A percentile compares a stretch with the other conserved stretches of the same genome.
phyloP scores from a whole-genome alignment of 2,888 invertebrate species.

The Eristalis pertinax region DNA sequence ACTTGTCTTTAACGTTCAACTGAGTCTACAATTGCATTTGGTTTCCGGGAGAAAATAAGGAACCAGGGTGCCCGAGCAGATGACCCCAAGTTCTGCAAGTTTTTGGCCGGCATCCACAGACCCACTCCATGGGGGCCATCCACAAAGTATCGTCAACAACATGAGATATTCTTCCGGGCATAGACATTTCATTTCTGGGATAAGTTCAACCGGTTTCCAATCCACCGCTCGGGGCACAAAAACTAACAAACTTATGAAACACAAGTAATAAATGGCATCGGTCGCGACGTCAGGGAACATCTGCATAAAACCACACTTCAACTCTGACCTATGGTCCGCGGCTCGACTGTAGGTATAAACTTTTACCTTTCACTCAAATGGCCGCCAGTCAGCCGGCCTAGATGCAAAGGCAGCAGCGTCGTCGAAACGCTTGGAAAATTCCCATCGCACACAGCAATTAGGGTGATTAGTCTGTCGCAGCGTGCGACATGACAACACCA shows the following conservation, averaged over 20 bases:
- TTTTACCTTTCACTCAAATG: background rate
- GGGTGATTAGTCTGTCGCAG: constrained; percentile 65
- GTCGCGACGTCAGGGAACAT: constrained; percentile 29
- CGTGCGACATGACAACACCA: constrained; percentile 40
- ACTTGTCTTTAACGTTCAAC: too few relatives aligned
- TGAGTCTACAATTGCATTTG: too few relatives aligned
- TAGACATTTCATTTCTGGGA: background rate
- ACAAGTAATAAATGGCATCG: background rate
- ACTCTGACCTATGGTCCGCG: constrained; percentile 25
- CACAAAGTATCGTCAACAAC: too few relatives aligned
- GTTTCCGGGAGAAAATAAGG: too few relatives aligned
- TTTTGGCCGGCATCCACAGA: too few relatives aligned
- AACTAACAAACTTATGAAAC: background rate
- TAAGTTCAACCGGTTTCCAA: background rate
- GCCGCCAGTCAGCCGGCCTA: background rate
- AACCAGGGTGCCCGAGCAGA: too few relatives aligned
- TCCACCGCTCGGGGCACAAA: background rate
- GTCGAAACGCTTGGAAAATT: constrained; percentile 32
- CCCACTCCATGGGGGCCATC: too few relatives aligned
- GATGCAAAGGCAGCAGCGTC: background rate
- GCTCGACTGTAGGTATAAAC: background rate
- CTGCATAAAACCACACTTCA: constrained; percentile 41
- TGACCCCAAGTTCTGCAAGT: too few relatives aligned
- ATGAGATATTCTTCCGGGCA: background rate
- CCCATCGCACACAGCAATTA: constrained; percentile 56